Conservation (phyloP, 1,140 invertebrate species). For the Bicyclus anynana region DNA sequence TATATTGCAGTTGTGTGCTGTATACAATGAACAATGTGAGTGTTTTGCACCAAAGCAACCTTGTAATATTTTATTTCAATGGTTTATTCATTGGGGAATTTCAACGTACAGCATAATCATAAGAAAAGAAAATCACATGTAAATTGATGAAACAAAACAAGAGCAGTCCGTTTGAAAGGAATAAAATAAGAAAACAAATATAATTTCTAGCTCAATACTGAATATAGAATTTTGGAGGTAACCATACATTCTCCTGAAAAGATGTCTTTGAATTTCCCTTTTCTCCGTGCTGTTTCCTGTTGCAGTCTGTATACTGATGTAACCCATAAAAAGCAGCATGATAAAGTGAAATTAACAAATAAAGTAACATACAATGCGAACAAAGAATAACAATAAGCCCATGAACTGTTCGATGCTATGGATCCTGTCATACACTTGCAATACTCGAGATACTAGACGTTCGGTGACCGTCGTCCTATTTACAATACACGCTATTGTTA, state of each 20-base stretch:
- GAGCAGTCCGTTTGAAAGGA: conserved; percentile 13
- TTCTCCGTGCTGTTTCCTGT: conserved; percentile 83
- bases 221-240: conserved; percentile 75
- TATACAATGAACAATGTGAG: conserved; percentile 5
- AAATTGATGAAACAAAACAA: conserved; percentile 7
- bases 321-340: conserved; percentile 80
- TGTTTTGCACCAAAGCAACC: conserved; percentile 1
- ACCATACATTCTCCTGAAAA: conserved; percentile 85
- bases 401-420: conserved; percentile 55
- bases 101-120: not conserved
- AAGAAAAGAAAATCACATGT: conserved; percentile 3
- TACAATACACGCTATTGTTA: conserved; percentile 26
- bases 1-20: conserved; percentile 8
- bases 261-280: conserved; percentile 87
- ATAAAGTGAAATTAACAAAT: conserved; percentile 76
- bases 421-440: conserved; percentile 40
- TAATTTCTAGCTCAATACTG: conserved; percentile 68
- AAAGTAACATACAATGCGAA: conserved; percentile 67
- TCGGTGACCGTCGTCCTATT: conserved; percentile 25
- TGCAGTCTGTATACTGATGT: conserved; percentile 84
- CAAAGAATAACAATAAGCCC: conserved; percentile 70
- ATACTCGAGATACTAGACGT: conserved; percentile 27
- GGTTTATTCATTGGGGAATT: not conserved
- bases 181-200: conserved; percentile 49
- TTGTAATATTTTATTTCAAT: not conserved